Conservation (phyloP, 2,888 invertebrate genomes). For the Rhopalosiphum nymphaeae region DNA sequence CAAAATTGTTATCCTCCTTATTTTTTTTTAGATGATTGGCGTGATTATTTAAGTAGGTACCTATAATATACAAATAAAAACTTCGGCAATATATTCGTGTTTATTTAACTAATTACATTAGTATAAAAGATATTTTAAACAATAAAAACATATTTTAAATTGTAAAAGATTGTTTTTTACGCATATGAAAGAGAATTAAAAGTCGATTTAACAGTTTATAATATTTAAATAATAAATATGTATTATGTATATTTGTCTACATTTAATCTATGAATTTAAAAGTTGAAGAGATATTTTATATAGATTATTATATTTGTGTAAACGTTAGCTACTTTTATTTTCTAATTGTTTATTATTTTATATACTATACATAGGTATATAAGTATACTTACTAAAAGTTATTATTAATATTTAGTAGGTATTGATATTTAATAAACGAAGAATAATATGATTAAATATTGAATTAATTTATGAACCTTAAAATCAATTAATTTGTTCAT, state of each 20-base stretch:
- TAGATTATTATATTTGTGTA: not conserved
- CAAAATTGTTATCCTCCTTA: not conserved
- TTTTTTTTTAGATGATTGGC: not conserved
- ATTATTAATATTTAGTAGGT: not conserved
- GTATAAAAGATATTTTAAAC: not conserved
- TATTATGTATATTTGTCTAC: not conserved
- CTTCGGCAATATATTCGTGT: not conserved
- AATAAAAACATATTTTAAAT: not conserved
- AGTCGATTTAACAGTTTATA: not conserved
- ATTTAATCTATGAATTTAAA: not conserved
- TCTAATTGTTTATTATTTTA: not conserved
- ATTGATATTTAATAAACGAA: not conserved
- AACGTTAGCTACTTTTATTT: not conserved
- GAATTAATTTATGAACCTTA: not conserved
- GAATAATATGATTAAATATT: not conserved
- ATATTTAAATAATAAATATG: not conserved
- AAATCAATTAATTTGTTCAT: not conserved
- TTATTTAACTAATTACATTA: not conserved
- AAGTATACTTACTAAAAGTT: not conserved
- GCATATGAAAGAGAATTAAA: not conserved
- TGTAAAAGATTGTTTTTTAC: not conserved
- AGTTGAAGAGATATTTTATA: not conserved
- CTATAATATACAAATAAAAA: not conserved
- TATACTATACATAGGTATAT: too few species aligned
- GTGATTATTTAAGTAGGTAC: not conserved